Conservation (phyloP, 2,888 invertebrate genomes). For the Falcaria lacertinaria region DNA sequence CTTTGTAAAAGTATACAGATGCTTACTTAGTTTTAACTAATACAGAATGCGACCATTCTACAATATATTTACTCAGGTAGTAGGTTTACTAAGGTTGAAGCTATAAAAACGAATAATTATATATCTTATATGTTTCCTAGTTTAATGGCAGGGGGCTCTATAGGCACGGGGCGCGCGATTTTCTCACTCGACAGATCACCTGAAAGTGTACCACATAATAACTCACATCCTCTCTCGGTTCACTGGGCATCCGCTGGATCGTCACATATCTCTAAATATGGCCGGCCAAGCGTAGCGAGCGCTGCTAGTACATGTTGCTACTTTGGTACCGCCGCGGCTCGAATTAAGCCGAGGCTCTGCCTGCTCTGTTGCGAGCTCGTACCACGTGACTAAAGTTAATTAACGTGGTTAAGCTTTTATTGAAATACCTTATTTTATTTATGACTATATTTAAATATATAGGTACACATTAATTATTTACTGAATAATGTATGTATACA, state of each 20-base stretch:
- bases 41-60: no score
- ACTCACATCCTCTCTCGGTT: constrained; percentile 77
- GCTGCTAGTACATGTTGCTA: constrained; percentile 29
- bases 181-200: constrained; percentile 78
- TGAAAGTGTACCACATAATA: constrained; percentile 78
- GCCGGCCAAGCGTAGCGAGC: constrained; percentile 59
- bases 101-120: no score
- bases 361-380: not conserved
- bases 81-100: no score
- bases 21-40: no score
- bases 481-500: no score
- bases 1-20: no score
- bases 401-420: constrained; percentile 11
- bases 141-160: constrained; percentile 5
- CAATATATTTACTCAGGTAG: no score
- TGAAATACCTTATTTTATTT: no score
- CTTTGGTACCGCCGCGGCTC: constrained; percentile 5
- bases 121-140: not conserved
- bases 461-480: not conserved
- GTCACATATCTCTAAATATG: constrained; percentile 79
- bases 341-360: not conserved
- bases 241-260: constrained; percentile 76
- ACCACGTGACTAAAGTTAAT: constrained; percentile 13
- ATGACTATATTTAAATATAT: no score
- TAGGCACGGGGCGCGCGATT: constrained; percentile 41